These are phyloP conservation scores for Phoronis australis DNA, from an alignment of 2,888 invertebrate species.

Conservation along the genomic window DNA sequence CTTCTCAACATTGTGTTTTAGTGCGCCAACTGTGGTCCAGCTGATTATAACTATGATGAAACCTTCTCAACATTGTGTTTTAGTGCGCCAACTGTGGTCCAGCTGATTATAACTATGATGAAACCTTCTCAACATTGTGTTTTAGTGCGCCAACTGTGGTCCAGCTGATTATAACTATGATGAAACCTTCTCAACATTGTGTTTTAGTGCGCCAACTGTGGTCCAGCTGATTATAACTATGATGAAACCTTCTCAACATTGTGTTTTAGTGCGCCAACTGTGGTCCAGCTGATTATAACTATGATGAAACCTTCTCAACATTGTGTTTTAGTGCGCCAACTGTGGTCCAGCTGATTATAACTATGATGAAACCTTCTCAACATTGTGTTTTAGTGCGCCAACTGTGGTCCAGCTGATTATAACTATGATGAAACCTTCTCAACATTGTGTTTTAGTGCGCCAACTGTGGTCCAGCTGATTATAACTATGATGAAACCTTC, in stretches of 20 bases:
- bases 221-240: constrained; percentile 93
- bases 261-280: constrained; percentile 86
- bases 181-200: constrained; percentile 91
- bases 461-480: constrained; percentile 92
- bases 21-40: constrained; percentile 97
- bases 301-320: constrained; percentile 95
- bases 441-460: constrained; percentile 84
- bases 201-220: constrained; percentile 88
- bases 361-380: constrained; percentile 95
- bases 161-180: constrained; percentile 95
- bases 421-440: constrained; percentile 98
- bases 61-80: constrained; percentile 85
- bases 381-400: constrained; percentile 84
- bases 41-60: constrained; percentile 93
- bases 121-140: constrained; percentile 90
- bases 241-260: constrained; percentile 96
- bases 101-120: constrained; percentile 91
- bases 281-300: constrained; percentile 93
- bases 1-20: constrained; percentile 81
- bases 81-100: constrained; percentile 97
- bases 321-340: constrained; percentile 86
- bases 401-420: constrained; percentile 90
- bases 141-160: constrained; percentile 90
- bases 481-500: constrained; percentile 95
- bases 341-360: constrained; percentile 94